phyloP scores from a whole-genome alignment of 35 echinoderm and acorn worm species.

The Ophiothrix spiculata region DNA sequence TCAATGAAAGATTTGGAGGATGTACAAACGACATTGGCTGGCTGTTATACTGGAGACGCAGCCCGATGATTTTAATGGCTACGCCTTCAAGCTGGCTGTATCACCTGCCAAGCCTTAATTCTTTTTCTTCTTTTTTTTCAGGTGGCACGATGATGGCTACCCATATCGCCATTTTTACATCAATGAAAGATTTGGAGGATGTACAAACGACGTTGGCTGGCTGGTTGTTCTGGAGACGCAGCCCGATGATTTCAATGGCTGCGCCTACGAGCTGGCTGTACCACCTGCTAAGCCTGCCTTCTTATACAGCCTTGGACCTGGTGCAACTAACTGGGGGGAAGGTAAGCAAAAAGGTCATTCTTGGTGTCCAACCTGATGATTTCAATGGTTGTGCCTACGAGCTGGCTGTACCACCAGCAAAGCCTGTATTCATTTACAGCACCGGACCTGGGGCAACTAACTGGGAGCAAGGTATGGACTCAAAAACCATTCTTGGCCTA shows the following conservation, averaged over 20 bases:
- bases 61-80: too few species aligned
- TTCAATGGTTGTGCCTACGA: conserved; percentile 37
- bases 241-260: neutral
- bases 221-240: conserved; percentile 26
- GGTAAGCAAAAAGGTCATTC: conserved; percentile 20
- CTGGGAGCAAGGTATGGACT: conserved; percentile 17
- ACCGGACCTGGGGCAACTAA: neutral
- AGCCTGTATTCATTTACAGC: conserved; percentile 50
- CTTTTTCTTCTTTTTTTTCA: conserved; percentile 2
- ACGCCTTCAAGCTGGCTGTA: too few species aligned
- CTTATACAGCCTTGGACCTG: conserved; percentile 23
- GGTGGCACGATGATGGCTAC: neutral
- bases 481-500: conserved; percentile 20
- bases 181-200: neutral
- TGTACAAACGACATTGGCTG: too few species aligned
- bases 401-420: neutral
- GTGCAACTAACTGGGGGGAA: conserved; percentile 2
- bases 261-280: conserved; percentile 26
- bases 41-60: too few species aligned
- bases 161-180: conserved; percentile 32
- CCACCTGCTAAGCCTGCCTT: conserved; percentile 17
- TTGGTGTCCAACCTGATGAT: neutral
- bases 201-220: conserved; percentile 20
- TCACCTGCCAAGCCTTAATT: too few species aligned
- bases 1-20: too few species aligned